Evolutionary conservation across 2,113 vertebrate species (phyloP).

Genomic region (Triplophysa rosa): DNA sequence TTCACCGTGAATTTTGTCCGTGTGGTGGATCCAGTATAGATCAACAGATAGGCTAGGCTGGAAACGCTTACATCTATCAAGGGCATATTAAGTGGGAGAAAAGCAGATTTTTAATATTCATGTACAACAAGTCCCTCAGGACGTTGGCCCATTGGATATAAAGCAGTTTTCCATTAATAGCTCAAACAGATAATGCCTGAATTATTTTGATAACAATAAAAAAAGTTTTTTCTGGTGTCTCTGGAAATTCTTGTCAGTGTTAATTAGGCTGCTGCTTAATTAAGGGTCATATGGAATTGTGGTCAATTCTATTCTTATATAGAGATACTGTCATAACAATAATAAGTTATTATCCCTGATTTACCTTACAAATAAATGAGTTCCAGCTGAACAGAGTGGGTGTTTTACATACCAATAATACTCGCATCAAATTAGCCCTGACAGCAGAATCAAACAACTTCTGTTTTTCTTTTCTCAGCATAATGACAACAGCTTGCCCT

Average conservation of each 20-base stretch:
- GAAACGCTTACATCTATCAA: constrained; percentile 11
- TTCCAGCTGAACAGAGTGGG: constrained; percentile 26
- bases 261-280: constrained; percentile 17
- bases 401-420: constrained; percentile 36
- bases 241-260: neutral
- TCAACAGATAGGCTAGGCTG: constrained; percentile 13
- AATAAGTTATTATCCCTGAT: constrained; percentile 21
- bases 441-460: constrained; percentile 28
- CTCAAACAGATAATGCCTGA: neutral
- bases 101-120: constrained; percentile 1
- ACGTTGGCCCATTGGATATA: constrained; percentile 14
- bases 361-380: constrained; percentile 28
- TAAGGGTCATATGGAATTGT: constrained; percentile 9
- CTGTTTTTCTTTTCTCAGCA: constrained; percentile 14
- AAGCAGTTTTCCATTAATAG: constrained; percentile 24
- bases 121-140: neutral
- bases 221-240: neutral
- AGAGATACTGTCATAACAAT: constrained; percentile 28
- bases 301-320: constrained; percentile 15
- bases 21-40: constrained; percentile 6
- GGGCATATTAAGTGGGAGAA: constrained; percentile 28
- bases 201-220: neutral
- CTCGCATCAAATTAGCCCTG: constrained; percentile 43
- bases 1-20: neutral
- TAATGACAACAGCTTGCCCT: constrained; percentile 20